Evolutionary conservation across 2,113 vertebrate genomes (phyloP).

Genomic region (Bubo scandiacus): DNA sequence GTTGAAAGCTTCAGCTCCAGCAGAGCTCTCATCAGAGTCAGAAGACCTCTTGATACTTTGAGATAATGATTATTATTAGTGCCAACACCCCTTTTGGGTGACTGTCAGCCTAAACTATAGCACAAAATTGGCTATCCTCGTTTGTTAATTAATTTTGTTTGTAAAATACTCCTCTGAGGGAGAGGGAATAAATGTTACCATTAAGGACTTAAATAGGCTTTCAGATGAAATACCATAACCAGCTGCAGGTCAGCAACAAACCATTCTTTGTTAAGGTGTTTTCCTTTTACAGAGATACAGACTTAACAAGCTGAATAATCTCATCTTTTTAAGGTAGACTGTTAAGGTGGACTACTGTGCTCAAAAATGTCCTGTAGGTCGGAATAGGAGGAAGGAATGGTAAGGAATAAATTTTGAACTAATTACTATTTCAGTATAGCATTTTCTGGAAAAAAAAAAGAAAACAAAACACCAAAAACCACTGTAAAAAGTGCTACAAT

Average conservation of each 20-base stretch:
- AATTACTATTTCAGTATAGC: neutral
- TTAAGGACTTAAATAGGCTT: constrained; percentile 56
- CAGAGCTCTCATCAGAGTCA: neutral
- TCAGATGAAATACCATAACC: constrained; percentile 55
- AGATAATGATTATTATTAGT: constrained; percentile 48
- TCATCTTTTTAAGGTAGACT: constrained; percentile 60
- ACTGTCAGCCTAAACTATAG: constrained; percentile 20
- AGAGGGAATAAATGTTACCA: constrained; percentile 53
- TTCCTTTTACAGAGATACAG: constrained; percentile 60
- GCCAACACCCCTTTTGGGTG: constrained; percentile 2
- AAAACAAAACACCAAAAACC: too few relatives aligned
- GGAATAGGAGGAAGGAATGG: neutral
- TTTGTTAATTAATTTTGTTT: constrained; percentile 56
- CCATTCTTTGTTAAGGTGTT: constrained; percentile 63
- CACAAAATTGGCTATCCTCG: neutral
- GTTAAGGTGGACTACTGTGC: constrained; percentile 49
- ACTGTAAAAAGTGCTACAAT: neutral
- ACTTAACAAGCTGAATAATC: constrained; percentile 52
- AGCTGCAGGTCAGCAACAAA: constrained; percentile 65
- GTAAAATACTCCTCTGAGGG: constrained; percentile 40
- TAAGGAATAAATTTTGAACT: neutral
- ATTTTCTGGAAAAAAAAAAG: neutral
- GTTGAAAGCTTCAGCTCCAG: neutral
- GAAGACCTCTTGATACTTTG: neutral
- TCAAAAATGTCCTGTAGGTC: neutral